Percentiles rank a stretch among this genome's conserved stretches.
Conservation (phyloP, 2,888 invertebrate species). For the Agriotes lineatus region DNA sequence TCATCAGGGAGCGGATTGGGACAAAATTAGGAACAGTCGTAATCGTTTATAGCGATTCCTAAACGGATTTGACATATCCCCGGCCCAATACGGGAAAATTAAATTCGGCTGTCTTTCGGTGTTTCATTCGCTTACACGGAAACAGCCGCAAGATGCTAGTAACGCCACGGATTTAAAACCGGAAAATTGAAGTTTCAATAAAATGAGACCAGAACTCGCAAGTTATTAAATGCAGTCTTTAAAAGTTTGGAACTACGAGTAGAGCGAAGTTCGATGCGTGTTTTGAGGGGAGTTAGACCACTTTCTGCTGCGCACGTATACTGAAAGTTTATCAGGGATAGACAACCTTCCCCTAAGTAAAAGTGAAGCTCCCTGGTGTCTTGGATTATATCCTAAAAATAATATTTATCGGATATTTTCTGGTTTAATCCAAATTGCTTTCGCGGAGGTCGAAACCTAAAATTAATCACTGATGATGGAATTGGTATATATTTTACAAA, state of each 20-base stretch:
- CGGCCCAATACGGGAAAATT: not conserved
- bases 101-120: not conserved
- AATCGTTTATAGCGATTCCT: conserved; percentile 5
- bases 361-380: no score
- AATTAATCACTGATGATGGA: no score
- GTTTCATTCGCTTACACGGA: no score
- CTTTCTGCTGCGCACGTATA: not conserved
- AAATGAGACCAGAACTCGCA: not conserved
- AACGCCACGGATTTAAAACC: no score
- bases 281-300: conserved; percentile 5
- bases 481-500: no score
- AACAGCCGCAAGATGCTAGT: no score
- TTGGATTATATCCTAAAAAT: no score
- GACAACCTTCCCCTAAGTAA: no score
- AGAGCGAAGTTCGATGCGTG: conserved; percentile 4
- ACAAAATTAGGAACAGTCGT: conserved; percentile 2
- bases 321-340: no score
- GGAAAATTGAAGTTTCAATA: not conserved
- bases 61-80: conserved; percentile 2
- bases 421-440: no score
- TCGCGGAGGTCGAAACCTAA: no score
- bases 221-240: not conserved
- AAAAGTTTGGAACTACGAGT: conserved; percentile 1
- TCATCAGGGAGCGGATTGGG: not conserved
- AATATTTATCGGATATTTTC: no score